A percentile compares a stretch with the other conserved stretches of the same genome.
Evolutionary conservation across 1,140 invertebrate species (phyloP).

Genomic region (Hyles vespertilio): DNA sequence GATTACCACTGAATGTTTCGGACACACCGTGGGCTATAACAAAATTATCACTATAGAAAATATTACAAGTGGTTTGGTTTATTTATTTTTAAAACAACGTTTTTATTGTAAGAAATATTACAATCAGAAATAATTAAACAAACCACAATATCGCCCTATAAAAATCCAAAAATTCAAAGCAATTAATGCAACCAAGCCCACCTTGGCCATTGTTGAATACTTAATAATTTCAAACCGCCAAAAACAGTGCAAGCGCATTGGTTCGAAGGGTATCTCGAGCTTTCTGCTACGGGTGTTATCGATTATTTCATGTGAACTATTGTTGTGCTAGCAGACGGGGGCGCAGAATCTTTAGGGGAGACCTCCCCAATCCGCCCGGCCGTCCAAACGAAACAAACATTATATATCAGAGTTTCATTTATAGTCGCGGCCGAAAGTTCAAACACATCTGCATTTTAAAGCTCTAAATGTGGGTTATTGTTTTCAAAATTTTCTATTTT

Average conservation of each 20-base stretch:
- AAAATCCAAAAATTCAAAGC: no score
- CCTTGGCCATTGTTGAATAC: slow-evolving; percentile 8
- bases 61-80: no score
- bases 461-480: no score
- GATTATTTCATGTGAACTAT: slow-evolving; percentile 67
- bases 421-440: slow-evolving; percentile 3
- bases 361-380: slow-evolving; percentile 29
- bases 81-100: no score
- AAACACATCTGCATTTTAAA: slow-evolving; percentile 1
- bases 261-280: slow-evolving; percentile 12
- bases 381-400: slow-evolving; percentile 41
- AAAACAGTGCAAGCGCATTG: slow-evolving; percentile 24
- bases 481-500: no score
- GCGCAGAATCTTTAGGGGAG: slow-evolving; percentile 59
- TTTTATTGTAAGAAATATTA: no score
- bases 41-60: no score
- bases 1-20: no score
- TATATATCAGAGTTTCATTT: slow-evolving; percentile 24
- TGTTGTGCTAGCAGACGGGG: slow-evolving; percentile 49
- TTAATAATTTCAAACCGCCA: slow-evolving; percentile 6
- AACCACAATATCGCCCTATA: no score
- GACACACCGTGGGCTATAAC: no score
- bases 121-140: no score
- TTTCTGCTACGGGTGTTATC: slow-evolving; percentile 36
- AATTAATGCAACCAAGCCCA: no score